Conservation (phyloP, 1,140 invertebrate genomes). For the Hylaeus anthracinus region DNA sequence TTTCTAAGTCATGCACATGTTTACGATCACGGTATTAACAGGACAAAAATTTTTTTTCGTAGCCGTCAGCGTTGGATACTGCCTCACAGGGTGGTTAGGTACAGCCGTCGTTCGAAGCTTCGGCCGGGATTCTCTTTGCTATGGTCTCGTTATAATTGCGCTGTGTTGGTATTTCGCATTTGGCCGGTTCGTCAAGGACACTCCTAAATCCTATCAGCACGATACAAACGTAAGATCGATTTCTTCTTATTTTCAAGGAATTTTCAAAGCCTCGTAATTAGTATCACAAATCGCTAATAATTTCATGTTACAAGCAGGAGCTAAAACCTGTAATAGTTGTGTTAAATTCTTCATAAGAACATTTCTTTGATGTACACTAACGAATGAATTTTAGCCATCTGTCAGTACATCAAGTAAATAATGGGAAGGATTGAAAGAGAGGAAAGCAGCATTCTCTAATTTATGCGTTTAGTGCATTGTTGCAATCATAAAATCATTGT, state of each 20-base stretch:
- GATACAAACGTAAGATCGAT: slow-evolving; percentile 76
- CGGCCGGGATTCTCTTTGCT: slow-evolving; percentile 83
- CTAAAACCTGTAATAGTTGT: no score
- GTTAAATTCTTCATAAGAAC: no score
- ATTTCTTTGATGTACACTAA: no score
- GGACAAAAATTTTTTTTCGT: slow-evolving; percentile 23
- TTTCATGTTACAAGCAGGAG: no score
- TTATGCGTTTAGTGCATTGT: background rate
- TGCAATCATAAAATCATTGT: background rate
- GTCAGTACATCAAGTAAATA: no score
- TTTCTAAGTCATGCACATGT: background rate
- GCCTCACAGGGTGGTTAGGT: slow-evolving; percentile 82
- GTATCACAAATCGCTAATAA: background rate
- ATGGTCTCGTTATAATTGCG: slow-evolving; percentile 81
- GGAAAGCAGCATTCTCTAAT: no score
- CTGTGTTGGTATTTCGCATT: slow-evolving; percentile 87
- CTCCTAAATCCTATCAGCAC: slow-evolving; percentile 78
- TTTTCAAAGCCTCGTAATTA: background rate
- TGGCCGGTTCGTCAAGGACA: slow-evolving; percentile 85
- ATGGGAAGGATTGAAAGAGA: no score
- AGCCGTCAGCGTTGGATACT: slow-evolving; percentile 83
- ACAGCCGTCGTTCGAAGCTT: slow-evolving; percentile 80
- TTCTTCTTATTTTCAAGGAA: background rate
- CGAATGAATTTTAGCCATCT: no score
- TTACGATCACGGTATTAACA: background rate